Evolutionary conservation across 2,888 invertebrate genomes (phyloP), one percentile per base, ranked within the genome.

Genomic region (Mimumesa dahlbomi): DNA sequence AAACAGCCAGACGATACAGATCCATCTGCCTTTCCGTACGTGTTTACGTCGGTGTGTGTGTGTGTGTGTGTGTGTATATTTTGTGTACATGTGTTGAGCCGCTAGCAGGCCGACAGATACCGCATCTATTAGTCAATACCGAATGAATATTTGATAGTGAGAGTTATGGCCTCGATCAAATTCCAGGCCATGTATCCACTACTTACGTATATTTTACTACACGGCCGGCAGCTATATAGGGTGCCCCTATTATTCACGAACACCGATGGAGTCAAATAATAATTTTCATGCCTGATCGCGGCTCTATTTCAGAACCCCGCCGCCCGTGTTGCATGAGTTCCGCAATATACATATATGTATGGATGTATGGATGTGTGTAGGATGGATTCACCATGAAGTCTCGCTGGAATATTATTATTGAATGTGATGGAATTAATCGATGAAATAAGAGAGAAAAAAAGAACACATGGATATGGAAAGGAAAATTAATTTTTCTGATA

Each of bases 71-170:
- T 49, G 21, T 52, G 16, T 52, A 48, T 43, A 50, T 42, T 77
- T 75, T 65, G 65, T 50, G 46, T 53, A 48, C 49, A 36, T 59
- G 73, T 57, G 59, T 56, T 40, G 21, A 34, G 5, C 34, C 31
- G 14, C 66, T 22, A 48, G 18, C 61, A 67, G 57, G 34, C 74
- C 74, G 69, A 74, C 80, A 74, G 81, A 75, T 70, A 79, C 77
- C 73, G 70, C 75, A 81, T 82, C 81, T 84, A 84, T 85, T 84
- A 84, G 84, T 83, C 84, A 85, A 84, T 83, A 75, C 75, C 40
- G 73, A 73, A 81, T 85, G 81, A 85, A 85, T 85, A 81, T 84
- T 85, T 85, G 81, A 85, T 84, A 66, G 68, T 58, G 66, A 79
- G 81, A 84, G 82, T 84, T 85, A 85, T 81, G 68, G 77, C 70